Base-by-base conservation (phyloP, 2,888 invertebrate genomes). In the Aspidiotus rigidus region DNA sequence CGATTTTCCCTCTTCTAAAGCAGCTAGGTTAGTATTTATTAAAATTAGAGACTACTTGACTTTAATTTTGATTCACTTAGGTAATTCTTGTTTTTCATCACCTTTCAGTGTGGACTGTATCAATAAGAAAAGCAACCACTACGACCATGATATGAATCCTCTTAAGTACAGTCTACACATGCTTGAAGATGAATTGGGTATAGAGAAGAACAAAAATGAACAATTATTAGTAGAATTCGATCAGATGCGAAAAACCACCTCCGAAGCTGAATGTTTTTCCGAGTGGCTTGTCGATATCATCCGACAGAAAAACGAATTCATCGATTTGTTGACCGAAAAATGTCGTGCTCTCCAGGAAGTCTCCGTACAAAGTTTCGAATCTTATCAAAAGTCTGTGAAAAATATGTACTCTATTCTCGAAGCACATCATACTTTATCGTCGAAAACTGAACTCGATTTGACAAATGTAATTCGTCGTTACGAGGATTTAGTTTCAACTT, bases 291-390 rank as follows among this genome's bases (percentile, higher is more conserved):
- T 59, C 39, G 39, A 15, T 11, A 49, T 66, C 7, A 10, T 66
- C 13, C 13, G 13, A 9, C 59, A 66, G 39, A 59, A 66, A 15
- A 49, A 57, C 15, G 59, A 66, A 10, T n/a, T 66, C 7, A 57
- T 66, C 49, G 40, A 39, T 2, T 8, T 59, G 7, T 49, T 66
- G 7, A 42, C 40, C 39, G 66, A 59, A 59, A 66, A 66, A 28
- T 57, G 66, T 28, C 44, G 42, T 9, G 11, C 59, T 2, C 15
- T 66, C 13, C 57, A 66, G 28, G 59, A 41, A 7, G 49, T 49
- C 13, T 42, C 57, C n/a, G 28, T n/a, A 15, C 59, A 66, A 7
- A 66, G 66, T 60, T 66, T 59, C 53, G 57, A 66, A n/a, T 66
- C 59, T 40, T 66, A 59, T 11, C 13, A 59, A 16, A 42, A 66